A percentile compares a stretch with the other conserved stretches of the same genome.
phyloP scores from a whole-genome alignment of 2,113 vertebrate species.

The Sarotherodon lohbergeri region DNA sequence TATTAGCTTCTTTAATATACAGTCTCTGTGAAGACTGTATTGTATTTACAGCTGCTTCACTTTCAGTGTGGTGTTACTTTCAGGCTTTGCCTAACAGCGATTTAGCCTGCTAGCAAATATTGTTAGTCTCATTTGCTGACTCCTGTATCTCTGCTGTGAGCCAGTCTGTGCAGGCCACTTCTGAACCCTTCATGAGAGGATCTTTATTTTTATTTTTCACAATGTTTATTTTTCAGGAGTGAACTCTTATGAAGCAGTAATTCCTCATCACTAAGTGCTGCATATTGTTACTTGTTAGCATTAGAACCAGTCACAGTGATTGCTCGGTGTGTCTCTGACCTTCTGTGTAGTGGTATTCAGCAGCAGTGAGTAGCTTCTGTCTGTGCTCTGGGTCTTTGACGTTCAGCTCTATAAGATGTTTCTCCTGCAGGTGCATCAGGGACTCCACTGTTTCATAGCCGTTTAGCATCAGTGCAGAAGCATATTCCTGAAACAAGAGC shows the following conservation, averaged over 20 bases:
- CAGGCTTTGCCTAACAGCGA: neutral
- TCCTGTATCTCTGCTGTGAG: neutral
- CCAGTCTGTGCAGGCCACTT: neutral
- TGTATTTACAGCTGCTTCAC: neutral
- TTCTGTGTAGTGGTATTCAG: slow-evolving; percentile 80
- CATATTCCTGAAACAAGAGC: slow-evolving; percentile 78
- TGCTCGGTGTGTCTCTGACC: slow-evolving; percentile 69
- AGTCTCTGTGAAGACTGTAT: neutral
- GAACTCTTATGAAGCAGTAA: neutral
- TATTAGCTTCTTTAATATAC: neutral
- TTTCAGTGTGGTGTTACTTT: neutral
- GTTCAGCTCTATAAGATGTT: slow-evolving; percentile 90
- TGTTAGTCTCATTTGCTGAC: neutral
- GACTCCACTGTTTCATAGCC: slow-evolving; percentile 94
- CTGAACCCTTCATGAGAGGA: neutral
- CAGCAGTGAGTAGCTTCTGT: slow-evolving; percentile 79
- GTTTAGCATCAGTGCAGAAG: slow-evolving; percentile 86
- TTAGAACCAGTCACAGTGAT: no score
- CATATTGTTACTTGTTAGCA: neutral
- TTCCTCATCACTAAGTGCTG: neutral
- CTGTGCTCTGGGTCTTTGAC: slow-evolving; percentile 86
- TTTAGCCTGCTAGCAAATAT: neutral
- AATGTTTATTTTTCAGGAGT: neutral
- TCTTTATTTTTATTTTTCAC: neutral
- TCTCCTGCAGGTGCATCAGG: slow-evolving; percentile 86